Conservation (phyloP, 2,888 invertebrate genomes). For the Heliconius erato region DNA sequence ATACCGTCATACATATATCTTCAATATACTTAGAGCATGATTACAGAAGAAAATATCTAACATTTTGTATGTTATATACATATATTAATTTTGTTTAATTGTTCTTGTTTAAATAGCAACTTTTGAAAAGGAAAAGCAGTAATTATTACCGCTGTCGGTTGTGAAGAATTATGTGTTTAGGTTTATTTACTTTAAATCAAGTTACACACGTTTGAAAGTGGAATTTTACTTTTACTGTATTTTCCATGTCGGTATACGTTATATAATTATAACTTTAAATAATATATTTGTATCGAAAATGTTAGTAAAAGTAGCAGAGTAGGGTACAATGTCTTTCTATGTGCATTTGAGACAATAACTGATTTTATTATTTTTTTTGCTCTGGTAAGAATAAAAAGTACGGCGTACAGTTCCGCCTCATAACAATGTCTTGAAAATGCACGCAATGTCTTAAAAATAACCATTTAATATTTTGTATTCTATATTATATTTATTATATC, state of each 20-base stretch:
- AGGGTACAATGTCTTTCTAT: too few relatives aligned
- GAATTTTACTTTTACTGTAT: constrained; percentile 10
- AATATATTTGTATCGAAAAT: neutral
- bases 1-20: neutral
- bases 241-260: neutral
- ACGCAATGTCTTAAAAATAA: too few relatives aligned
- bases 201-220: neutral
- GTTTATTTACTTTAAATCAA: constrained; percentile 50
- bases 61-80: neutral
- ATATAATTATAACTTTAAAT: neutral
- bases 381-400: too few relatives aligned
- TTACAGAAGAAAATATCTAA: neutral
- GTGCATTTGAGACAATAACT: too few relatives aligned
- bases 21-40: neutral
- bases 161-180: constrained; percentile 26
- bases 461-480: too few relatives aligned
- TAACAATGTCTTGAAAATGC: too few relatives aligned
- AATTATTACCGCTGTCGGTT: constrained; percentile 24
- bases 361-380: too few relatives aligned
- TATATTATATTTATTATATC: too few relatives aligned
- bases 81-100: neutral
- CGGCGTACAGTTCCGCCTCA: too few relatives aligned
- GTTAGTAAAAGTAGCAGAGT: neutral
- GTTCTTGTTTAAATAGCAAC: neutral
- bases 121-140: neutral